These are phyloP conservation scores for Dicerorhinus sumatrensis DNA, from an alignment of 2,113 vertebrate genomes.

Conservation along the genomic window DNA sequence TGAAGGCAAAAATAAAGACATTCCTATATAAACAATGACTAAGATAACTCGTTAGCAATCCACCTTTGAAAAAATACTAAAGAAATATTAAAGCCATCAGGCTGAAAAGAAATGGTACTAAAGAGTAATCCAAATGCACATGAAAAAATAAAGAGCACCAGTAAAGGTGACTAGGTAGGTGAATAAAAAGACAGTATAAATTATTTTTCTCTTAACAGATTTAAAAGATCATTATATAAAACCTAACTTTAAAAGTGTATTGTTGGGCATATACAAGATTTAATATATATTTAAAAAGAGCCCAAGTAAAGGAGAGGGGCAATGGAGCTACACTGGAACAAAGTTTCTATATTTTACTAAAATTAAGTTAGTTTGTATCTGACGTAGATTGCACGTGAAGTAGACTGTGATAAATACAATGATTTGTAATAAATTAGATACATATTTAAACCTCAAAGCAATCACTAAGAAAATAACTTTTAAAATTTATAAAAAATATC, in stretches of 20 bases:
- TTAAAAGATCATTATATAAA: background rate
- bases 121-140: background rate
- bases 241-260: background rate
- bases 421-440: slow-evolving; percentile 9
- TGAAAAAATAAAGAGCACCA: slow-evolving; percentile 23
- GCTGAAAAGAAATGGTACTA: background rate
- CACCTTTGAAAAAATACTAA: background rate
- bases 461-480: background rate
- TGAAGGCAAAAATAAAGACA: slow-evolving; percentile 29
- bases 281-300: background rate
- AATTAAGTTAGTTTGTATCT: slow-evolving; percentile 30
- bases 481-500: background rate
- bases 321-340: background rate
- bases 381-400: background rate
- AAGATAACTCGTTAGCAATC: slow-evolving; percentile 26
- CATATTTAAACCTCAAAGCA: background rate
- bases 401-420: background rate
- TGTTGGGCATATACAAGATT: background rate
- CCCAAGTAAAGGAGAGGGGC: background rate
- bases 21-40: background rate
- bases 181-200: background rate
- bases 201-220: background rate
- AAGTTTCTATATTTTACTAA: background rate
- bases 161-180: background rate
- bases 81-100: background rate